Evolutionary conservation across 2,888 invertebrate species (phyloP).

Genomic region (Idaea aversata): DNA sequence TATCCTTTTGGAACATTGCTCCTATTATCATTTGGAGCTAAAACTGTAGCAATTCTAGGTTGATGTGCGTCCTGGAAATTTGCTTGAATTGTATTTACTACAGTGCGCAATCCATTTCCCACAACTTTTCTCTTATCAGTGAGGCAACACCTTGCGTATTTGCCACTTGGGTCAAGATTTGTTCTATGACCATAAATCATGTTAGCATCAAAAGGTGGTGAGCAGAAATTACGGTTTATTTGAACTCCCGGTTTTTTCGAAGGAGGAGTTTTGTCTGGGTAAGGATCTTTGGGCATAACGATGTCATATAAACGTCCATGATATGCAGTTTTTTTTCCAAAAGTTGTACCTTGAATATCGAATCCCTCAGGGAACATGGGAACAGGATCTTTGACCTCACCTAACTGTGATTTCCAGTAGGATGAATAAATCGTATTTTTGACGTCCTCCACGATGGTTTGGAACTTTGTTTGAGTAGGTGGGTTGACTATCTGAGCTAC

Average conservation of each 20-base stretch:
- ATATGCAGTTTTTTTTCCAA: conserved; percentile 51
- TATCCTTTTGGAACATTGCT: conserved; percentile 65
- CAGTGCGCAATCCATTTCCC: conserved; percentile 55
- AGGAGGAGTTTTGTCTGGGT: conserved; percentile 50
- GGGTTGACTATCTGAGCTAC: conserved; percentile 53
- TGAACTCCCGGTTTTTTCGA: conserved; percentile 49
- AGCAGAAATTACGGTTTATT: conserved; percentile 52
- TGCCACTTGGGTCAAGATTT: conserved; percentile 68
- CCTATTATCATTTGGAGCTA: conserved; percentile 75
- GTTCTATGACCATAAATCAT: conserved; percentile 68
- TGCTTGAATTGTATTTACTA: conserved; percentile 62
- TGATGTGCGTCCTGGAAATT: conserved; percentile 55
- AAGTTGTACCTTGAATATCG: conserved; percentile 50
- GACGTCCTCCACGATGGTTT: conserved; percentile 55
- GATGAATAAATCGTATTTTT: conserved; percentile 60
- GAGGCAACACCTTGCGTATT: conserved; percentile 68
- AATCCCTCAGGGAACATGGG: conserved; percentile 67
- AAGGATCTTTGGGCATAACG: conserved; percentile 59
- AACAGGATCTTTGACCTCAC: conserved; percentile 47
- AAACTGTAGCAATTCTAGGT: conserved; percentile 56
- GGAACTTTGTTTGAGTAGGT: conserved; percentile 57
- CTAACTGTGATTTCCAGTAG: conserved; percentile 63
- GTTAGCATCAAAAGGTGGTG: conserved; percentile 62
- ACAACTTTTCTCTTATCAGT: conserved; percentile 53
- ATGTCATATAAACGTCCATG: conserved; percentile 60